These are phyloP conservation scores for Folsomia manolachei DNA, from an alignment of 2,888 invertebrate genomes.

Conservation along the genomic window DNA sequence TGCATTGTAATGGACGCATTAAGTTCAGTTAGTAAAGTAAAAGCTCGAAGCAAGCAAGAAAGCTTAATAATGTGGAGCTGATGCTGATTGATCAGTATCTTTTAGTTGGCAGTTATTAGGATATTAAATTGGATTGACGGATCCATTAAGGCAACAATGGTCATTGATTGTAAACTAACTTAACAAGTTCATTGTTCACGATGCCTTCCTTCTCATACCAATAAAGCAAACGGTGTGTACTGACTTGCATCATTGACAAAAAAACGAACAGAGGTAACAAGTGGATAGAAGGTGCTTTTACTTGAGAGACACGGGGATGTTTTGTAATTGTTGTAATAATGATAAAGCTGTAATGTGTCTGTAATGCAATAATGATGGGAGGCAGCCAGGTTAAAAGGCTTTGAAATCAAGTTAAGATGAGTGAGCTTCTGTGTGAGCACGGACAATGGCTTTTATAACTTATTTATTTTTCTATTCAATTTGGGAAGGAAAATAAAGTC, in stretches of 20 bases:
- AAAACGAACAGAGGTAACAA: slow-evolving; percentile 17
- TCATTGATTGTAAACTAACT: slow-evolving; percentile 18
- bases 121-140: slow-evolving; percentile 31
- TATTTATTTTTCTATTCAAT: slow-evolving; percentile 26
- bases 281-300: too few relatives aligned
- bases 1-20: too few relatives aligned
- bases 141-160: slow-evolving; percentile 39
- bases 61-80: too few relatives aligned
- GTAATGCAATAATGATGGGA: slow-evolving; percentile 23
- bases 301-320: background rate
- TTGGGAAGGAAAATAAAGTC: background rate
- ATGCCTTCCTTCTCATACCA: too few relatives aligned
- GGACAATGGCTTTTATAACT: slow-evolving; percentile 33
- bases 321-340: slow-evolving; percentile 22
- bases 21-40: background rate
- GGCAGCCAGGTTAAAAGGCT: slow-evolving; percentile 20
- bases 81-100: slow-evolving; percentile 13
- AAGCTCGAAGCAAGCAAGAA: too few relatives aligned
- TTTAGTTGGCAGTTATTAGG: slow-evolving; percentile 11
- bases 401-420: slow-evolving; percentile 22
- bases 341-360: slow-evolving; percentile 13
- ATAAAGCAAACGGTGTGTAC: too few relatives aligned
- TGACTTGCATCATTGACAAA: too few relatives aligned
- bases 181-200: slow-evolving; percentile 16
- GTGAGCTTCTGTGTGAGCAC: slow-evolving; percentile 35